phyloP scores from a whole-genome alignment of 2,113 vertebrate species.

The Galeopterus variegatus region DNA sequence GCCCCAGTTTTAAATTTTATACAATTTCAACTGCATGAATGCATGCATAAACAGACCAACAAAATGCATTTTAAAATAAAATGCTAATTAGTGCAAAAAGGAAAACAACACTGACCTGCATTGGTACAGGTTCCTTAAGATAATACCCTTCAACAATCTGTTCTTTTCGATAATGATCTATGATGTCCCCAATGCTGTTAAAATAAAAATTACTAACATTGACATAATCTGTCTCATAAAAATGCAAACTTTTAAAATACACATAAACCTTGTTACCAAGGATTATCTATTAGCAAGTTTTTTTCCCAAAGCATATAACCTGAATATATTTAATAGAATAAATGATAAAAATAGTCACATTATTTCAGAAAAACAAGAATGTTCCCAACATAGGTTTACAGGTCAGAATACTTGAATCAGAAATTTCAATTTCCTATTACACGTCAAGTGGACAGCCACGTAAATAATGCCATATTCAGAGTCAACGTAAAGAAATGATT shows the following conservation, averaged over 20 bases:
- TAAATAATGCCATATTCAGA: not conserved
- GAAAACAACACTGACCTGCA: conserved; percentile 92
- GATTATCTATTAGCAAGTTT: conserved; percentile 34
- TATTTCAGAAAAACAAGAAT: conserved; percentile 54
- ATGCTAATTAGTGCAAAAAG: conserved; percentile 35
- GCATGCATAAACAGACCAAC: conserved; percentile 30
- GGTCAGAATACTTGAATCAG: conserved; percentile 25
- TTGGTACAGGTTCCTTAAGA: conserved; percentile 97
- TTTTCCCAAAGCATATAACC: conserved; percentile 54
- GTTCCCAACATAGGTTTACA: conserved; percentile 61
- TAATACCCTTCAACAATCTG: conserved; percentile 99
- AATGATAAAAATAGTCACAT: not conserved
- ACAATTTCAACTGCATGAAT: conserved; percentile 16
- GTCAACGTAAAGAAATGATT: conserved; percentile 22
- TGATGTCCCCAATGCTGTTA: conserved; percentile 97
- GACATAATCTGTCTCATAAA: conserved; percentile 57
- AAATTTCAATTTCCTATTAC: conserved; percentile 45
- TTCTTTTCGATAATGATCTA: conserved; percentile 99
- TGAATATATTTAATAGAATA: conserved; percentile 31
- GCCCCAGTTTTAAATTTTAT: conserved; percentile 40
- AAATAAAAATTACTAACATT: conserved; percentile 81
- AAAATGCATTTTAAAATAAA: conserved; percentile 67
- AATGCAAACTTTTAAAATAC: conserved; percentile 57
- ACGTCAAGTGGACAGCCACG: not conserved
- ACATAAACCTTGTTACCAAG: conserved; percentile 58